Base-by-base conservation (phyloP, 1,140 invertebrate species). In the Nilaparvata lugens region DNA sequence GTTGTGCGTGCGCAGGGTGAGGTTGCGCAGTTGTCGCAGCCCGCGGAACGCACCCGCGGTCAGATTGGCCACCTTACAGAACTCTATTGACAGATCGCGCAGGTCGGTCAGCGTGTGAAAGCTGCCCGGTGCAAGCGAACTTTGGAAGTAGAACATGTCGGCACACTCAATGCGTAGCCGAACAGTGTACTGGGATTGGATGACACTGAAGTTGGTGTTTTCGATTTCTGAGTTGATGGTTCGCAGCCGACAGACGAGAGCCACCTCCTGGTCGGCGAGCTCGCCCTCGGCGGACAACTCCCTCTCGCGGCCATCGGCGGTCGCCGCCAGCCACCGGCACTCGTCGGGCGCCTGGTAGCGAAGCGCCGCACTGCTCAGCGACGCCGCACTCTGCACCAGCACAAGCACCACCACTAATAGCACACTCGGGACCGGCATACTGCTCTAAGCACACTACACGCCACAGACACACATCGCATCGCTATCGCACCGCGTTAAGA, bases 181-280 rank as follows among this genome's bases (percentile, higher is more conserved):
- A 2, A 91, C 88, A 23, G 89, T 91, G 64, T 91, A 88, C 68
- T 89, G 85, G n/a, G 88, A 85, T 74, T 91, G 89, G 62, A 90
- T 91, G 40, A 88, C 86, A 74, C 87, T 90, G 72, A 93, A 92
- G 68, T 93, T 93, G 25, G 89, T 91, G 71, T 90, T 89, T 76
- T 92, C 89, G 69, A 91, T 76, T 75, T 92, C 89, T 71, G 88
- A 91, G 75, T 92, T 92, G 75, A 92, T 91, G 62, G 89, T 91
- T 48, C 86, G 78, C 57, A 94, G 73, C 62, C 85, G 80, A 68
- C 91, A 93, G 59, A 88, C 83, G 57, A 93, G 76, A 1, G 87
- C 85, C 2, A 91, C 88, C 52, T 73, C 70, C 25, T 73, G 70
- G 68, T 86, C 84, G 66, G 79, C 78, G 31, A 35, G 31, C 54